Base-by-base conservation (phyloP, 92 coral and sea anemone genomes). In the Hydrozoanthus gracilis region DNA sequence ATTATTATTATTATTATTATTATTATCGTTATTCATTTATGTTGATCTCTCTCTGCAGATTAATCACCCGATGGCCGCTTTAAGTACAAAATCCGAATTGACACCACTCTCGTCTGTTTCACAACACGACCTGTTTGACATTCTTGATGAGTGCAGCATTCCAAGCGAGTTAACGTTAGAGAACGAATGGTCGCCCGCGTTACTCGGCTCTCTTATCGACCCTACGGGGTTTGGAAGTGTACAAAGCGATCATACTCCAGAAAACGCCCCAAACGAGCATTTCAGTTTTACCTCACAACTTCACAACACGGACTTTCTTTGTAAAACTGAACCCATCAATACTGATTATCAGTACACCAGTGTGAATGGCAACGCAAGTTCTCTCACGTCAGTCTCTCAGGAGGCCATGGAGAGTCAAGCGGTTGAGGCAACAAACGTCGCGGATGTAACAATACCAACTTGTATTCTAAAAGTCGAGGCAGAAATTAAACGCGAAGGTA, bases 401-500 rank as follows among this genome's bases (percentile, higher is more conserved):
- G 67, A 11, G 15, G 46, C 56, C 3, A 5, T 73, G 10, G 52
- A 51, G 6, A 11, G 20, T 35, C 82, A 54, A 17, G 14, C 67
- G 55, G 14, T 27, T 9, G 82, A 51, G 50, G 66, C 4, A 76
- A 4, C 13, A 2, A 76, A 44, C 45, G 50, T 52, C 45, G 51
- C 64, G 50, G 67, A 76, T 17, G 64, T 51, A 4, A 54, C 18
- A 20, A 49, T 17, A 10, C 82, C 62, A 2, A 14, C 50, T 20
- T 27, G 14, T 9, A 13, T 52, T 76, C 1, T 54, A 27, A 76
- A 54, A 76, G 14, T 51, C 16, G 66, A 52, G 18, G 17, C 58
- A 74, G 61, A 74, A 16, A 54, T 76, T 44, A 76, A 76, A 76
- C 65, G 62, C 82, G 82, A 76, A 52, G 82, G 82, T 76, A 76